Base-by-base conservation (phyloP, 2,888 invertebrate species). In the Ametastegia equiseti region DNA sequence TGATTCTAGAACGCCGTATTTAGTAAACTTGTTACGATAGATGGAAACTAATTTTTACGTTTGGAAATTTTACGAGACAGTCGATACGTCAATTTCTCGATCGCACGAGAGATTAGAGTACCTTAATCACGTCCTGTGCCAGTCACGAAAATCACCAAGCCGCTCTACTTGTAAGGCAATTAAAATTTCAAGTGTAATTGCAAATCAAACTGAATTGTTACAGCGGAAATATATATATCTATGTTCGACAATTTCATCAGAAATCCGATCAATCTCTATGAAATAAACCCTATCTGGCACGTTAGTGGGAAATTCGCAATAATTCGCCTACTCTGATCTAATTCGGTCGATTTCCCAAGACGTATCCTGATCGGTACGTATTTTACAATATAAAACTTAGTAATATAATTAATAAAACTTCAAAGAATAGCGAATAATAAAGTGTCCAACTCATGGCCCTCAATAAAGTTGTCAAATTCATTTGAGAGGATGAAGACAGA, bases 51-150 rank as follows among this genome's bases (percentile, higher is more conserved):
- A 69, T 23, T 69, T 23, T 69, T 11, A n/a, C 69, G 9, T 69
- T 69, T 36, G 19, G 5, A 9, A 42, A 23, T 42, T 42, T 69
- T 27, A 69, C 9, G 36, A 69, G 69, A 23, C 42, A 69, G 42
- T 39, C 69, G 69, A 69, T 69, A 69, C 69, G 69, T 69, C 69
- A 69, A 69, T 69, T 39, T 69, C 69, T 9, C 23, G 13, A 42
- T 69, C 36, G 42, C 6, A 6, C 7, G 4, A n/a, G 42, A 13
- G 23, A 69, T 42, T 69, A 27, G 23, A 69, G 39, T 69, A 23
- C 19, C 27, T 69, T 67, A 13, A 67, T 67, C 13, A 42, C 33
- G 4, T 65, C 15, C n/a, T 23, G 11, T 23, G n/a, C n/a, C n/a
- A 19, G 50, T 23, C 54, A 19, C 2, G 7, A 54, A 54, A 54